These are phyloP conservation scores for Acromyrmex heyeri DNA, from an alignment of 1,140 invertebrate genomes.

Conservation along the genomic window DNA sequence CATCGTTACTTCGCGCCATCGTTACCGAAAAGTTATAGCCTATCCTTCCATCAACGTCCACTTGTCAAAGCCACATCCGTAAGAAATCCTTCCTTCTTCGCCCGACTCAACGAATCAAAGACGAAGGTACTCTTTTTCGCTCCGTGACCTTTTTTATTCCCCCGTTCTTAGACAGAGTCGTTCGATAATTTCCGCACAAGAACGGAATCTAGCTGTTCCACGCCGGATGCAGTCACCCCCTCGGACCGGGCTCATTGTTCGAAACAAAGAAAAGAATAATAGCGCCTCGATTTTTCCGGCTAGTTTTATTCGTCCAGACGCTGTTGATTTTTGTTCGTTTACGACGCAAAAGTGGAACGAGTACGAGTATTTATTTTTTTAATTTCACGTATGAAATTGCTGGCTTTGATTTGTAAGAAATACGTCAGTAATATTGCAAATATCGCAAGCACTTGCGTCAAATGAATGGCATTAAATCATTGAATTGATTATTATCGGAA, in stretches of 20 bases:
- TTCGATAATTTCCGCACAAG: conserved; percentile 78
- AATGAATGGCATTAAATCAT: not conserved
- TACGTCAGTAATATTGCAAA: not conserved
- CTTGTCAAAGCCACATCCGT: conserved; percentile 41
- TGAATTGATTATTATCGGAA: conserved; percentile 13
- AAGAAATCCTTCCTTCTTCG: conserved; percentile 21
- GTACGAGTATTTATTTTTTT: conserved; percentile 4
- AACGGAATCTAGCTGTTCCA: conserved; percentile 64
- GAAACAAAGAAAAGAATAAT: conserved; percentile 67
- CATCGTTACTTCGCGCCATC: not conserved
- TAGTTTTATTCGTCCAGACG: conserved; percentile 66
- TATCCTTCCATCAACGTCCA: conserved; percentile 23
- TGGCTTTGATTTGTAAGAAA: not conserved
- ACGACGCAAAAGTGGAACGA: conserved; percentile 2
- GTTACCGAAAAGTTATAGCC: not conserved
- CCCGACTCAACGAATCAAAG: conserved; percentile 42
- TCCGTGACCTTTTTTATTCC: conserved; percentile 28
- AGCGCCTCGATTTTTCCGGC: conserved; percentile 54
- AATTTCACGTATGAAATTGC: not conserved
- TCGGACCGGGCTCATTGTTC: conserved; percentile 63
- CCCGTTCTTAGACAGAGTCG: conserved; percentile 45
- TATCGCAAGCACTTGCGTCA: not conserved
- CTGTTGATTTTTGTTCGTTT: conserved; percentile 60
- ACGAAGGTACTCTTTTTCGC: conserved; percentile 64
- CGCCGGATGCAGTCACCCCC: conserved; percentile 61